Base-by-base conservation (phyloP, 2,797 vertebrate species). In the Chaenodraco wilsoni region DNA sequence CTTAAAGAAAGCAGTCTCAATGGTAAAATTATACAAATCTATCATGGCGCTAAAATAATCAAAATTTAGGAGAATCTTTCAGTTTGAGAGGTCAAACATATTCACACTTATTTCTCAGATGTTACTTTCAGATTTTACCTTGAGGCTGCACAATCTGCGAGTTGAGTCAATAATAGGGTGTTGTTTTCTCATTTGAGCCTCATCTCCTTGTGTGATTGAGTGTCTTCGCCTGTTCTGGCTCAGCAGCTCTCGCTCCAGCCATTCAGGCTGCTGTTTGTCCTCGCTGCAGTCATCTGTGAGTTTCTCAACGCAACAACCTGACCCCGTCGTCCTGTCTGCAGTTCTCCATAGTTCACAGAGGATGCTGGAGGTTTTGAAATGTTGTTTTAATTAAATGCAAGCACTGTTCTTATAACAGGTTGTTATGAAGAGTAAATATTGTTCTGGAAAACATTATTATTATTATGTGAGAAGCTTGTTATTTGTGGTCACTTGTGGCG, bases 221-320 rank as follows among this genome's bases (percentile, higher is more conserved):
- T 91, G 92, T 58, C 90, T 84, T 56, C 78, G 86, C 66, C 80
- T 76, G 57, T 89, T 87, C 43, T 79, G 57, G 44, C 81, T 94
- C 65, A 94, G 78, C 31, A 89, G 70, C 58, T 94, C 93, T 79
- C 65, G 76, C 74, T 89, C 66, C 69, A 95, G 52, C 93, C 93
- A 93, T 51, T 88, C 79, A 0, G 83, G 89, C 52, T 84, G 83
- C 23, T 85, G 60, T 31, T 59, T 55, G 57, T 60, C 75, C 48
- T 81, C 21, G 1, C 65, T 56, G 50, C 49, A 37, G 31, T 66
- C 80, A 55, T 74, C 74, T 57, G 72, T 27, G 50, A 45, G 64
- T 80, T 63, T 83, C 63, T 68, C 63, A 19, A 37, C 55, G 48
- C 0, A 3, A 10, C n/a, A 3, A 41, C 70, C 73, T 17, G 77